Evolutionary conservation across 1,140 invertebrate genomes (phyloP).

Genomic region (Drosophila nasuta): DNA sequence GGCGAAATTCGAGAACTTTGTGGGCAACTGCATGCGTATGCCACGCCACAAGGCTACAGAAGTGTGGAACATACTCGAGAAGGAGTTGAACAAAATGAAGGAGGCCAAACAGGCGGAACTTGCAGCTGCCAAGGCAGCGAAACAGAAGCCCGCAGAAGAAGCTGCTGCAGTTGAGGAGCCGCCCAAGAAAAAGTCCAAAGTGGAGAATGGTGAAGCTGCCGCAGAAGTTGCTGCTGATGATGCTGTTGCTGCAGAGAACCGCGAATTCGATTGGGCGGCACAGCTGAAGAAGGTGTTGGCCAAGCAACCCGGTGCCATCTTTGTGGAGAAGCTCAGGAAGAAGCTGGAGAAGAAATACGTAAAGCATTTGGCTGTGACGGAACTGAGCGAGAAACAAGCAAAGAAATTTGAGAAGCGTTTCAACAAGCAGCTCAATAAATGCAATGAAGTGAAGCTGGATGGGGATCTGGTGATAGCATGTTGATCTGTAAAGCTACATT

Average conservation of each 20-base stretch:
- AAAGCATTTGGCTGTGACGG: slow-evolving; percentile 70
- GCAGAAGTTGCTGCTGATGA: not conserved
- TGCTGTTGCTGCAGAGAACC: not conserved
- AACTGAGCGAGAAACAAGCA: slow-evolving; percentile 69
- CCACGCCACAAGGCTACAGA: slow-evolving; percentile 87
- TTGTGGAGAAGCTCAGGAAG: slow-evolving; percentile 85
- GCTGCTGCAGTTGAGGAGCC: slow-evolving; percentile 42
- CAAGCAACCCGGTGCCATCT: slow-evolving; percentile 70
- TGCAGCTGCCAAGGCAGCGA: slow-evolving; percentile 54
- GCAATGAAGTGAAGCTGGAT: slow-evolving; percentile 54
- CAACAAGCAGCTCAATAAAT: slow-evolving; percentile 70
- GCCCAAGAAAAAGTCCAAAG: slow-evolving; percentile 68
- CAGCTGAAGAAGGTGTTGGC: slow-evolving; percentile 57
- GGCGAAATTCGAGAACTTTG: slow-evolving; percentile 93
- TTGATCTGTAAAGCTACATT: slow-evolving; percentile 9
- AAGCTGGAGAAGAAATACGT: slow-evolving; percentile 87
- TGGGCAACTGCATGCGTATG: slow-evolving; percentile 87
- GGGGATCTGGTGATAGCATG: slow-evolving; percentile 67
- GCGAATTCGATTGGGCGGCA: slow-evolving; percentile 66
- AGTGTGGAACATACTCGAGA: slow-evolving; percentile 90
- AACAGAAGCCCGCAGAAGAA: slow-evolving; percentile 33
- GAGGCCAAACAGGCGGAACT: slow-evolving; percentile 69
- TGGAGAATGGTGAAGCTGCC: slow-evolving; percentile 69
- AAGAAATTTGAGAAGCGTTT: slow-evolving; percentile 80
- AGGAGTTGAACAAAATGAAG: slow-evolving; percentile 87